phyloP scores from a whole-genome alignment of 2,888 invertebrate genomes.

The Bembecia ichneumoniformis region DNA sequence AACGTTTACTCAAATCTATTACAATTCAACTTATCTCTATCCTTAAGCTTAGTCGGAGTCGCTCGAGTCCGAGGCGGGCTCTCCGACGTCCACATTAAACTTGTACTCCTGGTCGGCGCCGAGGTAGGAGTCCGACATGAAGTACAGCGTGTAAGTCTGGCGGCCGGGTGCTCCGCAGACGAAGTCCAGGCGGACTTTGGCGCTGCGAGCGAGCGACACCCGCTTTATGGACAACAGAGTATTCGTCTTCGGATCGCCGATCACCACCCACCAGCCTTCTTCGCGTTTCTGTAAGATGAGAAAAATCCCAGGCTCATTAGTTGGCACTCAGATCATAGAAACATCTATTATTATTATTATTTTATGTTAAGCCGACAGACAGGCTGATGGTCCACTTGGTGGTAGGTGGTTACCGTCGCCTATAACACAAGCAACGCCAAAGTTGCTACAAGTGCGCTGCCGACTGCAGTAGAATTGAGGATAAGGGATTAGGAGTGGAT shows the following conservation, averaged over 20 bases:
- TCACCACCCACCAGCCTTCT: conserved; percentile 98
- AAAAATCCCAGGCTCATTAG: no score
- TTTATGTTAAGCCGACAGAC: no score
- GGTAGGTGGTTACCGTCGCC: no score
- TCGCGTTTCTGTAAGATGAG: conserved; percentile 80
- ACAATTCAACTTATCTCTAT: not conserved
- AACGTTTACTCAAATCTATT: not conserved
- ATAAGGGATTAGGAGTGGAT: no score
- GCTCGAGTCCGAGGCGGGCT: conserved; percentile 34
- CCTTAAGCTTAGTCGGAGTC: conserved; percentile 24
- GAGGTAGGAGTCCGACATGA: conserved; percentile 99
- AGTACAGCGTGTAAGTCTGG: conserved; percentile 95
- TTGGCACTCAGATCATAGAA: not conserved
- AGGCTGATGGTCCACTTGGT: no score
- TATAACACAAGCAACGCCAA: no score
- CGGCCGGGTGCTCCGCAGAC: conserved; percentile 91
- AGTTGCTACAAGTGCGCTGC: no score
- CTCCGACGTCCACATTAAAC: conserved; percentile 87
- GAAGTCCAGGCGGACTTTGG: conserved; percentile 89
- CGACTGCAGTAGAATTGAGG: no score
- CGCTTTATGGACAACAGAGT: conserved; percentile 97
- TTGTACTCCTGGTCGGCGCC: conserved; percentile 99
- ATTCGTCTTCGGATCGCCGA: conserved; percentile 96
- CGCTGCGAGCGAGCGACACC: conserved; percentile 92
- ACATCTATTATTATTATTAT: no score